Conservation (phyloP, 2,113 vertebrate genomes). For the Colossoma macropomum region DNA sequence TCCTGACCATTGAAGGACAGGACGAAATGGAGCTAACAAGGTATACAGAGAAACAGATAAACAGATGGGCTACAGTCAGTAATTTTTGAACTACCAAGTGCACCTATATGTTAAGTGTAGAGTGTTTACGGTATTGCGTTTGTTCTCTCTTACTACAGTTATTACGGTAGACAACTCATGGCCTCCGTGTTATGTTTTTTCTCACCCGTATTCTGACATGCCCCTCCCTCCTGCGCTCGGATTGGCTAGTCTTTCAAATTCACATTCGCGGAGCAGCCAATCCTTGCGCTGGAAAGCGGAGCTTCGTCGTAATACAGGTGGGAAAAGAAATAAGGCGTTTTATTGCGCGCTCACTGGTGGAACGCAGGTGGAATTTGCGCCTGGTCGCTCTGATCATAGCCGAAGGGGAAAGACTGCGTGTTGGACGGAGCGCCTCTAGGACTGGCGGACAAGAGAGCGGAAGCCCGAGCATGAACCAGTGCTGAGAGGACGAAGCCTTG, state of each 20-base stretch:
- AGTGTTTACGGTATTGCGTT: constrained; percentile 2
- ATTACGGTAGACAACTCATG: constrained; percentile 58
- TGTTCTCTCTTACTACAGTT: constrained; percentile 46
- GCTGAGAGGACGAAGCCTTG: neutral
- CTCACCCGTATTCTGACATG: neutral
- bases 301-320: neutral
- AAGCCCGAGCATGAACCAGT: neutral
- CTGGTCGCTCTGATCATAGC: neutral
- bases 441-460: neutral
- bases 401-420: neutral
- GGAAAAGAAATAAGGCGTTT: constrained; percentile 4
- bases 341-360: constrained; percentile 70
- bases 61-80: no score
- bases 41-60: no score
- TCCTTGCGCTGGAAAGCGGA: neutral
- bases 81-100: no score
- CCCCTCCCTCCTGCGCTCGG: neutral
- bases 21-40: no score
- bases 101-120: no score
- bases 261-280: neutral
- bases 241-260: neutral
- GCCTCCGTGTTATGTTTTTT: constrained; percentile 41
- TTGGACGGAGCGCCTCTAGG: neutral
- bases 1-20: no score
- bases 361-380: constrained; percentile 76